phyloP scores from a whole-genome alignment of 2,888 invertebrate genomes.

The Psococerastis gibbosa region DNA sequence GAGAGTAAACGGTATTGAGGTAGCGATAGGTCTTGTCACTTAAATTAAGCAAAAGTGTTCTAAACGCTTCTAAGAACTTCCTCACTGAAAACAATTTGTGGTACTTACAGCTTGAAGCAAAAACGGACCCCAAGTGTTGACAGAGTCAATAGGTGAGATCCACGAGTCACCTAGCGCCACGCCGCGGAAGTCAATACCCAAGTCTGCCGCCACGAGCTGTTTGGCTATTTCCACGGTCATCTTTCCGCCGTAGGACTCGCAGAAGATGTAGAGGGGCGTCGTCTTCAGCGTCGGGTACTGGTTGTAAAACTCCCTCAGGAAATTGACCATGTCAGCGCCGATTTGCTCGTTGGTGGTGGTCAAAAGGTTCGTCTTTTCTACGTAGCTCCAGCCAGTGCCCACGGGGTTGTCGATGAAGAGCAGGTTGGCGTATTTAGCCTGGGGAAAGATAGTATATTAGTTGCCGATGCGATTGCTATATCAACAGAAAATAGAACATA shows the following conservation, averaged over 20 bases:
- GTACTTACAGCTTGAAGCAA: conserved; percentile 43
- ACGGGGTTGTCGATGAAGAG: conserved; percentile 83
- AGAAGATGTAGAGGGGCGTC: conserved; percentile 65
- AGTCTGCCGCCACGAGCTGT: conserved; percentile 28
- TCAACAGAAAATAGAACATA: conserved; percentile 1
- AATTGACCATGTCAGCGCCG: conserved; percentile 52
- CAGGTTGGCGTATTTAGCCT: conserved; percentile 60
- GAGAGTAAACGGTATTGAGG: too few relatives aligned
- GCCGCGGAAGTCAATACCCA: conserved; percentile 52
- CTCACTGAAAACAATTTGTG: background rate
- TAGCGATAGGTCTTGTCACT: too few relatives aligned
- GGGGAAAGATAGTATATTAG: conserved; percentile 18
- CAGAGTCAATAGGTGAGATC: conserved; percentile 74
- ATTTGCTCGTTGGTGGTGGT: conserved; percentile 41
- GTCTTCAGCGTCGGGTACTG: conserved; percentile 46
- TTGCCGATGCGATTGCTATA: conserved; percentile 3
- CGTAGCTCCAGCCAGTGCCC: conserved; percentile 73
- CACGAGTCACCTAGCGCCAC: conserved; percentile 76
- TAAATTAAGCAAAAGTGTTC: too few relatives aligned
- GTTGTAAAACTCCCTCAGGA: conserved; percentile 49
- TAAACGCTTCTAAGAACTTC: too few relatives aligned
- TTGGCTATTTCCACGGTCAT: conserved; percentile 72
- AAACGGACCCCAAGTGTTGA: conserved; percentile 64
- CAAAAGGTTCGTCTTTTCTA: conserved; percentile 31
- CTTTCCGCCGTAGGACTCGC: conserved; percentile 85